Evolutionary conservation across 37 sponge, comb jelly and placozoan genomes (phyloP), one percentile per base, ranked within the genome.

Genomic region (Mnemiopsis leidyi): DNA sequence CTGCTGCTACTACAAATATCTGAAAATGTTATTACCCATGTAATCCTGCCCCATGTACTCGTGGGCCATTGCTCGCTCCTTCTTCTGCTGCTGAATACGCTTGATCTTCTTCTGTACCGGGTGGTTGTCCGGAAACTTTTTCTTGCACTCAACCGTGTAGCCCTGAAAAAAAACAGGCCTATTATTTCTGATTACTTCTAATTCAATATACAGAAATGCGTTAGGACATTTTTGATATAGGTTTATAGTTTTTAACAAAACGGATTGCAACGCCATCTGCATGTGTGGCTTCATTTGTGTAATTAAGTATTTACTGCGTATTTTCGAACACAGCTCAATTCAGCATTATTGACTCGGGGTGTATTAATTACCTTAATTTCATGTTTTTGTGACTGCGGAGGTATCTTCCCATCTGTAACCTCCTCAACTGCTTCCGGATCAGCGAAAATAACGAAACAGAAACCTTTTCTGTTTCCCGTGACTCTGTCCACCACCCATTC

Each of bases 121-220:
- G 61, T 85, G 90, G 61, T 85, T 85, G 26, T 85, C 90, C 1
- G 90, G 90, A 61, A 85, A 85, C 90, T 85, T 85, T 61, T 85
- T 85, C 61, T 85, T 85, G 61, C 90, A 85, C 29, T 85, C 90
- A n/a, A 85, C 90, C 2, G 90, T 85, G 90, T 85, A 85, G n/a
- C 90, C 90, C 90, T 85, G 90, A n/a, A n/a, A n/a, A n/a, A n/a
- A n/a, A n/a, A n/a, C n/a, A n/a, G n/a, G n/a, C n/a, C n/a, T n/a
- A n/a, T n/a, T n/a, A n/a, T n/a, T n/a, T n/a, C n/a, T n/a, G n/a
- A n/a, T n/a, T n/a, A n/a, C n/a, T n/a, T n/a, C n/a, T n/a, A n/a
- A n/a, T n/a, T n/a, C n/a, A n/a, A n/a, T n/a, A n/a, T n/a, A n/a
- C n/a, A n/a, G n/a, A n/a, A n/a, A n/a, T n/a, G n/a, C n/a, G n/a